Conservation (phyloP, 2,113 vertebrate genomes). For the Penelope pileata region DNA sequence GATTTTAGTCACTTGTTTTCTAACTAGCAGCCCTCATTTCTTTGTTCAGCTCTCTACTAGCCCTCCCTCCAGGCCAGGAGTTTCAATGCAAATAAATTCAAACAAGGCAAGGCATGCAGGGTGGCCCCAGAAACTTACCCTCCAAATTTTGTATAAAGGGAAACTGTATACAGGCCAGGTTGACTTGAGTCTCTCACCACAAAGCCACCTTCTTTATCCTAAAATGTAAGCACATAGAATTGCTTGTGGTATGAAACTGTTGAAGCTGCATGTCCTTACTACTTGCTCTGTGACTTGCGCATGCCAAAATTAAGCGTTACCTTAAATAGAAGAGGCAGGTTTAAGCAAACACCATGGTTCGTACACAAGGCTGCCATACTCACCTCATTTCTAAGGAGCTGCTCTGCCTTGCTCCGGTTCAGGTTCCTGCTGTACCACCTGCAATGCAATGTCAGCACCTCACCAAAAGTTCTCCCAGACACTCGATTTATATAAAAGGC, state of each 20-base stretch:
- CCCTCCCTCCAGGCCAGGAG: neutral
- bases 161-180: slow-evolving; percentile 88
- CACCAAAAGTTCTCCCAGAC: neutral
- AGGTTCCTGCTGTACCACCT: slow-evolving; percentile 92
- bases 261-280: neutral
- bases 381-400: slow-evolving; percentile 89
- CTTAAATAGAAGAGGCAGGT: neutral
- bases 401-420: slow-evolving; percentile 92
- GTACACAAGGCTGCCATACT: neutral
- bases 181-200: slow-evolving; percentile 94
- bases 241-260: too few species aligned
- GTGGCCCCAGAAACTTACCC: slow-evolving; percentile 78
- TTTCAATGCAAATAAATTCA: neutral
- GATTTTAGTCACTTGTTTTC: neutral
- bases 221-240: slow-evolving; percentile 62
- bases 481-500: neutral
- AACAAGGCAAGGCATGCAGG: accelerated
- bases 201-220: slow-evolving; percentile 97
- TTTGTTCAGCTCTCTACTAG: neutral
- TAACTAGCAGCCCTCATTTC: neutral
- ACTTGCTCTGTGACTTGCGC: neutral
- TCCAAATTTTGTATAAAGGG: slow-evolving; percentile 88
- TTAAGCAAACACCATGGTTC: neutral
- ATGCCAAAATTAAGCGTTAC: neutral
- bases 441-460: slow-evolving; percentile 13